Evolutionary conservation across 2,113 vertebrate species (phyloP).

Genomic region (Pomatostomus ruficeps): DNA sequence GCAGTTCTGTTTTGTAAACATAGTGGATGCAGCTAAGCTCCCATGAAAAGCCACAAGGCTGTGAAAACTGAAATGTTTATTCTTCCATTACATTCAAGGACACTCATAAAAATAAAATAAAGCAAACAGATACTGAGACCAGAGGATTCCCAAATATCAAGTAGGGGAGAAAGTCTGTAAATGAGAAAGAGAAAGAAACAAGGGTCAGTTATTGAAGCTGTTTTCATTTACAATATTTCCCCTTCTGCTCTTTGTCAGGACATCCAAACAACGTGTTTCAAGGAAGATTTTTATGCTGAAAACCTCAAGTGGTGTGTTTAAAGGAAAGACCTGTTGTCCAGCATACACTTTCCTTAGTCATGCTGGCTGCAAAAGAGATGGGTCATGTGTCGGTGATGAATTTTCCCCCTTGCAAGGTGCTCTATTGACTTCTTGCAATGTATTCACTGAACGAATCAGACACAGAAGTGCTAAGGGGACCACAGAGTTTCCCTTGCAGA

Average conservation of each 20-base stretch:
- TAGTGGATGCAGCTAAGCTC: not conserved
- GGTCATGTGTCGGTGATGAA: not conserved
- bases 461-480: not conserved
- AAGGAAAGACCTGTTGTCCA: not conserved
- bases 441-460: not conserved
- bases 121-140: not conserved
- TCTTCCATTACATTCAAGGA: constrained; percentile 4
- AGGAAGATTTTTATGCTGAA: not conserved
- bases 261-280: not conserved
- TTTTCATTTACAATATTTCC: not conserved
- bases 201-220: not conserved
- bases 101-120: constrained; percentile 25
- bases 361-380: not conserved
- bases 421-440: not conserved
- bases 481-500: not conserved
- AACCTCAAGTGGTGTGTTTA: not conserved
- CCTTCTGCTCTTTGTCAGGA: not conserved
- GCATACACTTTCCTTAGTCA: not conserved
- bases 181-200: not conserved
- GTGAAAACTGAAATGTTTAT: constrained; percentile 33
- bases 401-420: not conserved
- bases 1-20: constrained; percentile 43
- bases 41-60: constrained; percentile 10
- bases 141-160: not conserved
- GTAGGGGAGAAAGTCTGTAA: not conserved